phyloP scores from a whole-genome alignment of 1,140 invertebrate genomes.

The Bombus superbus region DNA sequence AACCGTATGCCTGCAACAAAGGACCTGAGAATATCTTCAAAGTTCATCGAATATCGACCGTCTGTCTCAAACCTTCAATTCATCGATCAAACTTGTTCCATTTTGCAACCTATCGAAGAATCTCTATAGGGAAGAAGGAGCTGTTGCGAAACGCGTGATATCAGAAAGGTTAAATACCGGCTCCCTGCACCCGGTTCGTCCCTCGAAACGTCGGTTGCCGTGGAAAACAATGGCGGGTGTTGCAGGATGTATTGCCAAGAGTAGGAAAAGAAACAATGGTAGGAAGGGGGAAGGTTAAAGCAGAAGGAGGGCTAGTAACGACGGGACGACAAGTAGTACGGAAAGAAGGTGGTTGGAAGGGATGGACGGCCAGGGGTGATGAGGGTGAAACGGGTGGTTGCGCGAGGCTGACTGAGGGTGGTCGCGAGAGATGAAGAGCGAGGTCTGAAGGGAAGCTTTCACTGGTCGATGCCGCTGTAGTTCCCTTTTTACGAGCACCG shows the following conservation, averaged over 20 bases:
- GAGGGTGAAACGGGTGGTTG: slow-evolving; percentile 38
- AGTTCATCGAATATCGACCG: too few relatives aligned
- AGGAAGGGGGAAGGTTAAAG: not conserved
- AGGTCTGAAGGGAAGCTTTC: slow-evolving; percentile 20
- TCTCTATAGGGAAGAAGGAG: too few relatives aligned
- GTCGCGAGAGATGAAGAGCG: slow-evolving; percentile 26
- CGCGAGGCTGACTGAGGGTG: slow-evolving; percentile 51
- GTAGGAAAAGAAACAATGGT: slow-evolving; percentile 25
- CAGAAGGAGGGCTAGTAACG: not conserved
- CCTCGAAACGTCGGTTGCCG: not conserved
- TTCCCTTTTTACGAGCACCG: not conserved
- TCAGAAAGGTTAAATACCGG: slow-evolving; percentile 9
- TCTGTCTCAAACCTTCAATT: too few relatives aligned
- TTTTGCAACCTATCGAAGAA: not conserved
- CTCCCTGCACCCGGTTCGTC: not conserved
- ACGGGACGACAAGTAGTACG: slow-evolving; percentile 11
- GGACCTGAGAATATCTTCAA: too few relatives aligned
- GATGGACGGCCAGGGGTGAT: not conserved
- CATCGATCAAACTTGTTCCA: not conserved
- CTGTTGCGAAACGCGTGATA: not conserved
- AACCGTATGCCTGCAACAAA: too few relatives aligned
- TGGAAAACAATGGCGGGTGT: slow-evolving; percentile 44
- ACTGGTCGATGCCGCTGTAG: slow-evolving; percentile 33
- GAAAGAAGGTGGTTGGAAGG: not conserved
- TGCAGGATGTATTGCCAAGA: slow-evolving; percentile 36